Evolutionary conservation across 2,888 invertebrate genomes (phyloP).

Genomic region (Lithophane leautieri): DNA sequence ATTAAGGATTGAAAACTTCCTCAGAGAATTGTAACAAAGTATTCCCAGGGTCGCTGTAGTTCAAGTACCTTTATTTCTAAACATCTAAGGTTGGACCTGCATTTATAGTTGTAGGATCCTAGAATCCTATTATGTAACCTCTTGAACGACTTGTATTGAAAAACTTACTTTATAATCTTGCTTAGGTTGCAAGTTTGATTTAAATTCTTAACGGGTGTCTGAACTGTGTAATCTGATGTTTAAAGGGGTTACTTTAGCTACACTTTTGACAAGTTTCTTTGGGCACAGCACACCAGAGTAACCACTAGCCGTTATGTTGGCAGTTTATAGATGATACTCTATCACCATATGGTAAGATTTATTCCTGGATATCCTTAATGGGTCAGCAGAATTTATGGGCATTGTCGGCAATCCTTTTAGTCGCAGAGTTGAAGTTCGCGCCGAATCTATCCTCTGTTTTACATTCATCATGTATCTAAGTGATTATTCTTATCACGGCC

Average conservation of each 20-base stretch:
- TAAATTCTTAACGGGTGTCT: not conserved
- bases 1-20: not conserved
- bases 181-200: not conserved
- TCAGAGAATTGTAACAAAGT: not conserved
- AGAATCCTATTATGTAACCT: not conserved
- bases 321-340: slow-evolving; percentile 18
- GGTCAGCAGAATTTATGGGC: slow-evolving; percentile 62
- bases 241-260: too few species aligned
- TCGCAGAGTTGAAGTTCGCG: slow-evolving; percentile 53
- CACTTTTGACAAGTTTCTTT: not conserved
- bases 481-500: slow-evolving; percentile 64
- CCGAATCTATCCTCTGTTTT: slow-evolving; percentile 49
- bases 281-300: not conserved
- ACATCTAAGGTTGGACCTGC: not conserved
- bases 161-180: not conserved
- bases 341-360: slow-evolving; percentile 49
- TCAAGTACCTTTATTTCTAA: not conserved
- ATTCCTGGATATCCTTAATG: slow-evolving; percentile 55
- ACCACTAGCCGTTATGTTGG: slow-evolving; percentile 27
- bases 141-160: not conserved
- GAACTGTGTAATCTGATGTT: not conserved
- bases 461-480: slow-evolving; percentile 62
- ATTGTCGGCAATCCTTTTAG: slow-evolving; percentile 62
- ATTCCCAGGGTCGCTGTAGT: not conserved
- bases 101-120: not conserved